Percentiles rank a stretch among this genome's conserved stretches.
Evolutionary conservation across 2,797 vertebrate genomes (phyloP).

Genomic region (Gymnopithys bicolor): DNA sequence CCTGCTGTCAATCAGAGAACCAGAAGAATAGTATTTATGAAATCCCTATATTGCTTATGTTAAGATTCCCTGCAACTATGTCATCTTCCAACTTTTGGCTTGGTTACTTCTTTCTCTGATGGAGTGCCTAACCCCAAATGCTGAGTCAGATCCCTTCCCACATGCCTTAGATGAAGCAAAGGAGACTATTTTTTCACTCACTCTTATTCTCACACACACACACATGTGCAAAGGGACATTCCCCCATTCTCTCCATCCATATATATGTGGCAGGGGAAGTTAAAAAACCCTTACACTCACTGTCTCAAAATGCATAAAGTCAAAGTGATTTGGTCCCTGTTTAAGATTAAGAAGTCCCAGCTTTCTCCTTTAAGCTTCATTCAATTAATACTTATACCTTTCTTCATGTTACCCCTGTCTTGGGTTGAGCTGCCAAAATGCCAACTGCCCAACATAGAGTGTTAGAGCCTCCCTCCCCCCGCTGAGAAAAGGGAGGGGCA

Average conservation of each 20-base stretch:
- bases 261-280: background rate
- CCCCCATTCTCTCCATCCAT: background rate
- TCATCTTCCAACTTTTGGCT: background rate
- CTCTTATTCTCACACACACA: background rate
- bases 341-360: background rate
- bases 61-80: background rate
- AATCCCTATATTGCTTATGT: background rate
- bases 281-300: background rate
- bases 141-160: constrained; percentile 8
- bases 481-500: no score
- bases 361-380: background rate
- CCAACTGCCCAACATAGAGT: no score
- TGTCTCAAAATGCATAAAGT: background rate
- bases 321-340: background rate
- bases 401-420: background rate
- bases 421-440: no score
- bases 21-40: background rate
- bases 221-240: background rate
- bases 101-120: background rate
- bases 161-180: background rate
- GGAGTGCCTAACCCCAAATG: background rate
- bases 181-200: background rate
- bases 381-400: background rate
- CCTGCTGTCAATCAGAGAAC: background rate
- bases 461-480: no score